Conservation (phyloP, 2,888 invertebrate genomes). For the Andrena flavipes region DNA sequence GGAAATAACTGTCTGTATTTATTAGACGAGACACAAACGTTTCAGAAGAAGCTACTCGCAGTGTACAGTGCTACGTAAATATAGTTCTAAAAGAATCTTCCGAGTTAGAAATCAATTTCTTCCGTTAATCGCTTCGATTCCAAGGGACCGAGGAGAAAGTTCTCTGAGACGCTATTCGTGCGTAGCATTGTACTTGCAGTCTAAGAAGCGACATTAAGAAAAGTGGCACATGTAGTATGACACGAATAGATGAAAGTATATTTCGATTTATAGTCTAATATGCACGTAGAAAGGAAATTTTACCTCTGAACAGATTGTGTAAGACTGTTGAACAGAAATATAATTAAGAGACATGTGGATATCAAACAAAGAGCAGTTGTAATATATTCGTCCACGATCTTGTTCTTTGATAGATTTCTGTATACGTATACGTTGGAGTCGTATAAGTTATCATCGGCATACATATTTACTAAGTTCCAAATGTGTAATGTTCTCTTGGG, state of each 20-base stretch:
- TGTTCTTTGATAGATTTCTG: neutral
- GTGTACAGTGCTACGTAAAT: slow-evolving; percentile 18
- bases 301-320: slow-evolving; percentile 82
- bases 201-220: slow-evolving; percentile 53
- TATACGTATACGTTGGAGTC: neutral
- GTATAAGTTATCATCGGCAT: neutral
- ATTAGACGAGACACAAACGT: slow-evolving; percentile 12
- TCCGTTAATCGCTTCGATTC: neutral
- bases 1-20: slow-evolving; percentile 3
- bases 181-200: slow-evolving; percentile 28
- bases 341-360: slow-evolving; percentile 62
- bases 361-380: slow-evolving; percentile 42
- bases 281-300: slow-evolving; percentile 71
- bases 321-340: slow-evolving; percentile 79
- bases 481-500: neutral
- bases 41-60: slow-evolving; percentile 35
- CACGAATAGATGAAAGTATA: slow-evolving; percentile 44
- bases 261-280: slow-evolving; percentile 64
- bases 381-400: slow-evolving; percentile 41
- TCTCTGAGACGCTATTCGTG: neutral
- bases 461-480: neutral
- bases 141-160: neutral
- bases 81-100: neutral
- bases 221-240: slow-evolving; percentile 35
- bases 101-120: neutral